Percentiles rank a stretch among this genome's conserved stretches.
These are phyloP conservation scores for Sinopyrophorus schimmeli DNA, from an alignment of 2,888 invertebrate species.

Conservation along the genomic window DNA sequence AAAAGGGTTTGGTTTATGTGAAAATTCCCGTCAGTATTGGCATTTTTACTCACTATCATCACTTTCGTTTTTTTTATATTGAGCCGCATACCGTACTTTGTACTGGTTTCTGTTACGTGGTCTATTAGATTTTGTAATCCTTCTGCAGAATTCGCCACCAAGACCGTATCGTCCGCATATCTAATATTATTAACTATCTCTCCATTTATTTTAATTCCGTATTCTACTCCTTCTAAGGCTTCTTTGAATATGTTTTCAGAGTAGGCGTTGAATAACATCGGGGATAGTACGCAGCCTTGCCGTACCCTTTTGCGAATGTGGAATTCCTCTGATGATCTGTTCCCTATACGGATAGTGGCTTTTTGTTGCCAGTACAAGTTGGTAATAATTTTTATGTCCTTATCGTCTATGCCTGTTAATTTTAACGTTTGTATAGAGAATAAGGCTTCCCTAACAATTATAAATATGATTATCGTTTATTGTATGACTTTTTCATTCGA, in stretches of 20 bases:
- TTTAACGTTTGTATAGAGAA: too few relatives aligned
- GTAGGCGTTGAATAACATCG: too few relatives aligned
- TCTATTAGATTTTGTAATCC: conserved; percentile 15
- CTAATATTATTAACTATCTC: conserved; percentile 16
- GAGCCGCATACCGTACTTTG: conserved; percentile 7
- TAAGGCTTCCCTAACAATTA: too few relatives aligned
- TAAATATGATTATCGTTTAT: too few relatives aligned
- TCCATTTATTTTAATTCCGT: conserved; percentile 13
- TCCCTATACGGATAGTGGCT: not conserved
- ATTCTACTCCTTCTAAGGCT: conserved; percentile 9
- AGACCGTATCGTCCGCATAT: conserved; percentile 18
- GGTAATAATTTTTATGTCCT: conserved; percentile 8
- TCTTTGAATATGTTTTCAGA: conserved; percentile 15
- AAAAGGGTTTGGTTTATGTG: too few relatives aligned
- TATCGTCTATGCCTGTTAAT: too few relatives aligned
- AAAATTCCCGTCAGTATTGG: not conserved
- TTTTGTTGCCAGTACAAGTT: conserved; percentile 6
- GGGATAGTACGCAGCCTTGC: conserved; percentile 20
- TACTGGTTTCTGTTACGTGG: conserved; percentile 3
- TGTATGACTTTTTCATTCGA: too few relatives aligned
- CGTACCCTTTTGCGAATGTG: conserved; percentile 3
- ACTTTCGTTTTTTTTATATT: conserved; percentile 14
- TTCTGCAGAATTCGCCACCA: conserved; percentile 12
- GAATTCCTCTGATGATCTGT: conserved; percentile 3
- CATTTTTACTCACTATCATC: conserved; percentile 15